Evolutionary conservation across 2,797 vertebrate genomes (phyloP), one percentile per base, ranked within the genome.

Genomic region (Sebastolobus altivelis): DNA sequence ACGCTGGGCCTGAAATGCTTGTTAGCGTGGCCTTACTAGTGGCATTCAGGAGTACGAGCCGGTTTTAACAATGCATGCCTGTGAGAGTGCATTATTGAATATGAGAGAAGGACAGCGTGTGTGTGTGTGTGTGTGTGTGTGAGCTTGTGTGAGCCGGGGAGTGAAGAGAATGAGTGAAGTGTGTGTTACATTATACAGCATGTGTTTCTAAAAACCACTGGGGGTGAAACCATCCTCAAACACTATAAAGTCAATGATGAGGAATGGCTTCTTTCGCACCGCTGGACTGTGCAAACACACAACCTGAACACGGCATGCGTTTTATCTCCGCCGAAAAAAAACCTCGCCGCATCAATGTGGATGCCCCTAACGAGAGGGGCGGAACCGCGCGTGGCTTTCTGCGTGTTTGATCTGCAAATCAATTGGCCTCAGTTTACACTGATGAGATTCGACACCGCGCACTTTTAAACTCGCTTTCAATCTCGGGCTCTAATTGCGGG

Each of bases 391-490:
- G 1, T 14, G 35, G 67, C 79, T 84, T 84, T 87, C 72, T 43
- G 73, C n/a, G 29, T 2, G 78, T 89, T 86, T 91, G 77, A 92
- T 87, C 88, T 90, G 82, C 75, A 89, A 90, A 91, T 94, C 87
- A 91, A 92, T 91, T 81, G 75, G 76, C 80, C 82, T 83, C 84
- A 70, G 81, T 91, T 90, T 73, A 63, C 78, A 81, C 69, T 40
- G 77, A 89, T 79, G 87, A 85, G 70, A 87, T 76, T 83, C n/a
- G 52, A 65, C 40, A 11, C 20, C 9, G 49, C 20, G 49, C 69
- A 75, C 71, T 69, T 78, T 75, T 65, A 77, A 77, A 74, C 72
- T 66, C 3, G 11, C 79, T 80, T 86, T 89, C 84, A 77, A 87
- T 91, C 85, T 76, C 33, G 2, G 54, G 27, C 77, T 83, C 72